Base-by-base conservation (phyloP, 1,140 invertebrate species). In the Leptoteleia sp. region DNA sequence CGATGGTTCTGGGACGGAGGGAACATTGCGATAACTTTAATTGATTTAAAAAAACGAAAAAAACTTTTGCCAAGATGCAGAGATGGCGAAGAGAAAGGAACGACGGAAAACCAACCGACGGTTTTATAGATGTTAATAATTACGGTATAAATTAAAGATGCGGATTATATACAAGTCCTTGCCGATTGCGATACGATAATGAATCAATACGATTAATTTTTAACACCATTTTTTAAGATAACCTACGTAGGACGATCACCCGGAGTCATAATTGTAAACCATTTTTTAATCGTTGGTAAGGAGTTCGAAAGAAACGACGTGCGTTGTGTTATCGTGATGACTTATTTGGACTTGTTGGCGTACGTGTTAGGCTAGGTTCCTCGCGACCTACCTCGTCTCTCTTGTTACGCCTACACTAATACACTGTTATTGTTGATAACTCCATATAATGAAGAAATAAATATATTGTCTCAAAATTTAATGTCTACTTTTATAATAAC, bases 391-490 rank as follows among this genome's bases (percentile, higher is more conserved):
- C 85, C 87, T 89, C 84, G 84, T 87, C 85, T 89, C 82, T 89
- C 86, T 89, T 88, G 86, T 88, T 88, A 87, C 88, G 87, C 87
- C 87, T 89, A 89, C 62, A 72, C 86, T 87, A 84, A 76, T 87
- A 89, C 83, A 88, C 87, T 89, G 88, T 89, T 89, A 89, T 89
- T 89, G 88, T 88, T 89, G 85, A 88, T 85, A 88, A 85, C 86
- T 89, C 87, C 84, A 84, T 87, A 89, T 86, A 86, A 87, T 85
- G 85, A 89, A 87, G 81, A 88, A 89, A 89, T 89, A 89, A 89
- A 89, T 89, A 89, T 89, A 89, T 89, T 88, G 82, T 88, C 88
- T 89, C 82, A 87, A 87, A 83, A 70, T 68, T 62, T 43, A 27
- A 31, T 11, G 25, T 1, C 27, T 42, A 11, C 1, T 43, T 57